A percentile compares a stretch with the other conserved stretches of the same genome.
phyloP scores from a whole-genome alignment of 2,797 vertebrate species.

The Poecilia picta region DNA sequence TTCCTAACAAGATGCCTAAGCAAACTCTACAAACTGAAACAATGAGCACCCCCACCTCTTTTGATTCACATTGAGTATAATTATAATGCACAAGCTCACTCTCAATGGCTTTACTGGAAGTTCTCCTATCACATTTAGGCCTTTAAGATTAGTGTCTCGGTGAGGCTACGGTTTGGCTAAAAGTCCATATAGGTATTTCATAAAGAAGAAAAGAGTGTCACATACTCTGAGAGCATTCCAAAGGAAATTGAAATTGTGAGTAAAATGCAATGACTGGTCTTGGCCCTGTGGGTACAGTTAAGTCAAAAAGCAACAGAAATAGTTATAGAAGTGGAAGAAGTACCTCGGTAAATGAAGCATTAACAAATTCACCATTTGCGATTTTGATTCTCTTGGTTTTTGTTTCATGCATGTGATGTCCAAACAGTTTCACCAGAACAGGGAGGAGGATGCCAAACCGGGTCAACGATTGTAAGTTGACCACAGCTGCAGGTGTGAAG shows the following conservation, averaged over 20 bases:
- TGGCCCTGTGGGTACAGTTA: background rate
- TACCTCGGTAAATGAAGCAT: background rate
- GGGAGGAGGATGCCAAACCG: slow-evolving; percentile 9
- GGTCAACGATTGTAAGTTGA: slow-evolving; percentile 25
- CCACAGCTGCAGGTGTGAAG: slow-evolving; percentile 39
- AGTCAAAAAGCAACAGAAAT: slow-evolving; percentile 5
- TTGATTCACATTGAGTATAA: background rate
- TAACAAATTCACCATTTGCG: background rate
- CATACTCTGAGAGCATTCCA: background rate
- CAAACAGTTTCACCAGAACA: slow-evolving; percentile 19
- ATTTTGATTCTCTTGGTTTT: background rate
- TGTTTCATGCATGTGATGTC: background rate
- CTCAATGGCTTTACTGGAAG: background rate
- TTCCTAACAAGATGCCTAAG: slow-evolving; percentile 9
- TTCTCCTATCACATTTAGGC: background rate
- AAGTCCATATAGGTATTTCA: background rate
- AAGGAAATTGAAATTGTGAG: slow-evolving; percentile 5
- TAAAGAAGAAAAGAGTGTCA: slow-evolving; percentile 7
- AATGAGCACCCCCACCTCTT: slow-evolving; percentile 24
- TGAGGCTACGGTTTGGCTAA: background rate
- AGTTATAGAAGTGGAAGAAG: background rate
- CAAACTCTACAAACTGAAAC: slow-evolving; percentile 5
- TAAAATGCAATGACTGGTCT: background rate
- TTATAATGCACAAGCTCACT: background rate
- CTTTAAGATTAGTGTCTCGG: background rate